Evolutionary conservation across 2,888 invertebrate species (phyloP).

Genomic region (Ditylenchus weischeri): DNA sequence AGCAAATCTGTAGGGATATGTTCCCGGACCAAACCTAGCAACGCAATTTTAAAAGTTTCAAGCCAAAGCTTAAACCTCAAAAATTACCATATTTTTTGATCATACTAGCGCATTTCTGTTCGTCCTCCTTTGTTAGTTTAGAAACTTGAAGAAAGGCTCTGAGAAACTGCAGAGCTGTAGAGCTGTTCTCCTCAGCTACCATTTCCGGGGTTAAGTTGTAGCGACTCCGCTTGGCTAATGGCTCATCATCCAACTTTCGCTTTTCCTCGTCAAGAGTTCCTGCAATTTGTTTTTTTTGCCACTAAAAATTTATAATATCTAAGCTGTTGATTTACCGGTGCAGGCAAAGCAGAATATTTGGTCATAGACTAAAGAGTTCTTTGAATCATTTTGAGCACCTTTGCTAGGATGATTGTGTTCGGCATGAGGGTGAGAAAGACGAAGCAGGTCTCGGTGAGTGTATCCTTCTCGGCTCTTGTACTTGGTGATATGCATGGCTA

Average conservation of each 20-base stretch:
- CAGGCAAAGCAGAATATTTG: slow-evolving; percentile 46
- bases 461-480: slow-evolving; percentile 70
- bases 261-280: slow-evolving; percentile 21
- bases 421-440: slow-evolving; percentile 57
- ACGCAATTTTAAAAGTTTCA: neutral
- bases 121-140: slow-evolving; percentile 20
- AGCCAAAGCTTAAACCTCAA: neutral
- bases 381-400: slow-evolving; percentile 7
- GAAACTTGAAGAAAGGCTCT: slow-evolving; percentile 17
- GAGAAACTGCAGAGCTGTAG: slow-evolving; percentile 21
- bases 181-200: neutral
- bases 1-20: slow-evolving; percentile 71
- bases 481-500: slow-evolving; percentile 69
- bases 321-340: slow-evolving; percentile 4
- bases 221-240: slow-evolving; percentile 2
- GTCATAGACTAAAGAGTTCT: slow-evolving; percentile 40
- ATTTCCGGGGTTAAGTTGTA: neutral
- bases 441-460: slow-evolving; percentile 72
- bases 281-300: neutral
- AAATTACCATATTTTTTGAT: slow-evolving; percentile 26
- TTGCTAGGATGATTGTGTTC: slow-evolving; percentile 18
- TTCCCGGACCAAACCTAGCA: slow-evolving; percentile 66
- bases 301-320: too few relatives aligned
- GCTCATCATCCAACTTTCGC: neutral
- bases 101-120: slow-evolving; percentile 21